A percentile compares a stretch with the other conserved stretches of the same genome.
Evolutionary conservation across 2,797 vertebrate genomes (phyloP).

Genomic region (Pangasius mekongensis): DNA sequence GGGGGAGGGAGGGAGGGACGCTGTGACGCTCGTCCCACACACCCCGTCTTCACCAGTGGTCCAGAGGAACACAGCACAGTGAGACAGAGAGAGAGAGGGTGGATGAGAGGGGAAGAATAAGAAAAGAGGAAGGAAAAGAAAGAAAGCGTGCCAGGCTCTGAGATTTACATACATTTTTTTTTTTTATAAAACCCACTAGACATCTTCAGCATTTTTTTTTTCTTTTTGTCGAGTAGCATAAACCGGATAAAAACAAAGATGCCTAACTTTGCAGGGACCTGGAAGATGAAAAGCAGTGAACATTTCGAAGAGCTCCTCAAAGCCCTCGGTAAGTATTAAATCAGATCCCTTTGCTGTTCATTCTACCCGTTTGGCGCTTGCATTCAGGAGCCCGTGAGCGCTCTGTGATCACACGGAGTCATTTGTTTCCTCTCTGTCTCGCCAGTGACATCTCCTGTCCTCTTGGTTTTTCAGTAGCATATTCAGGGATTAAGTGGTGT

Average conservation of each 20-base stretch:
- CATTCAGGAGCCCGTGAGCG: slow-evolving; percentile 1
- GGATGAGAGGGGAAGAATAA: slow-evolving; percentile 56
- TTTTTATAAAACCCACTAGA: neutral
- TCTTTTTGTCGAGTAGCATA: neutral
- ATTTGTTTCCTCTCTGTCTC: slow-evolving; percentile 43
- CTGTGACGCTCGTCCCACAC: slow-evolving; percentile 63
- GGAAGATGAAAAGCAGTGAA: slow-evolving; percentile 98
- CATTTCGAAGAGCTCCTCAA: slow-evolving; percentile 95
- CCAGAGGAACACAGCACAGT: slow-evolving; percentile 47
- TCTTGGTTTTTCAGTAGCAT: slow-evolving; percentile 51
- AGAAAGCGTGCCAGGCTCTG: slow-evolving; percentile 33
- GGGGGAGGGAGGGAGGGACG: slow-evolving; percentile 44
- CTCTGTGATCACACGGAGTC: slow-evolving; percentile 34
- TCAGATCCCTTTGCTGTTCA: neutral
- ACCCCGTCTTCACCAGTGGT: slow-evolving; percentile 58
- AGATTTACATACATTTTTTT: neutral
- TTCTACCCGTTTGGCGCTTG: neutral
- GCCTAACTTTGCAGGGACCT: slow-evolving; percentile 91
- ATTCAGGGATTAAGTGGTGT: slow-evolving; percentile 62
- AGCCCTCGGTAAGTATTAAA: slow-evolving; percentile 84
- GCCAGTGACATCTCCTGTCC: slow-evolving; percentile 20
- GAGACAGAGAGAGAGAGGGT: slow-evolving; percentile 53
- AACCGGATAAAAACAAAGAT: slow-evolving; percentile 68
- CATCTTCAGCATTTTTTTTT: slow-evolving; percentile 13
- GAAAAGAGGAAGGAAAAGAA: slow-evolving; percentile 40